These are phyloP conservation scores for Elephantulus edwardii DNA, from an alignment of 2,113 vertebrate species.

Conservation along the genomic window DNA sequence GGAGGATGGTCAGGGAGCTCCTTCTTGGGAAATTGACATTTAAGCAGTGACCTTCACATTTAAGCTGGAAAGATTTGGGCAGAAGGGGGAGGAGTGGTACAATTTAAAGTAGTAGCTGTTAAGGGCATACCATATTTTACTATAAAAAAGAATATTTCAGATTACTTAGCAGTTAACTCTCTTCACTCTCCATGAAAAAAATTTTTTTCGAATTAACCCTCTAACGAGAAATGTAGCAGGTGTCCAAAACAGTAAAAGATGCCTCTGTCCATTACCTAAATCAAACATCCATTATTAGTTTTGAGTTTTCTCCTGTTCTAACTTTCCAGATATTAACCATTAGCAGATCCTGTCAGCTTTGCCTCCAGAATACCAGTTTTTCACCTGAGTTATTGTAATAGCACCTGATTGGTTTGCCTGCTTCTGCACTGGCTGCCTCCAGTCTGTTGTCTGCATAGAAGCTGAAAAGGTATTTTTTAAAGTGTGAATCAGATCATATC, in stretches of 20 bases:
- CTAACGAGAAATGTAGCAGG: not conserved
- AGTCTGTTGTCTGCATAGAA: not conserved
- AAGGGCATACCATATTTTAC: conserved; percentile 10
- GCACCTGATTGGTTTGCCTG: not conserved
- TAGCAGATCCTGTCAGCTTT: not conserved
- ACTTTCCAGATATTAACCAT: not conserved
- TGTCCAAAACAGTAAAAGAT: not conserved
- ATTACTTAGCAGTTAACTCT: conserved; percentile 11
- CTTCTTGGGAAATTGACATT: not conserved
- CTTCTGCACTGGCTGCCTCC: not conserved
- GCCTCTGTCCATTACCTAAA: not conserved
- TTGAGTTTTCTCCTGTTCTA: not conserved
- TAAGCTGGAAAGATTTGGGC: conserved; percentile 4
- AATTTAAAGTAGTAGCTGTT: not conserved
- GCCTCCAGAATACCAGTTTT: not conserved
- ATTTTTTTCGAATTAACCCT: not conserved
- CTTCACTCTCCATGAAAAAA: not conserved
- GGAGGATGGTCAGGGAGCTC: not conserved
- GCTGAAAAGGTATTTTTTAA: conserved; percentile 1
- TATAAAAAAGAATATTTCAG: conserved; percentile 34
- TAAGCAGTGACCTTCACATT: conserved; percentile 17
- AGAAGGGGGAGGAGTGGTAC: not conserved
- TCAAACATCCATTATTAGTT: not conserved
- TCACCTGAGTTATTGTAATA: not conserved
- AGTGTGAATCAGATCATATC: conserved; percentile 5